Percentiles rank a stretch among this genome's conserved stretches.
These are phyloP conservation scores for Nipponia nippon DNA, from an alignment of 2,113 vertebrate genomes.

Conservation along the genomic window DNA sequence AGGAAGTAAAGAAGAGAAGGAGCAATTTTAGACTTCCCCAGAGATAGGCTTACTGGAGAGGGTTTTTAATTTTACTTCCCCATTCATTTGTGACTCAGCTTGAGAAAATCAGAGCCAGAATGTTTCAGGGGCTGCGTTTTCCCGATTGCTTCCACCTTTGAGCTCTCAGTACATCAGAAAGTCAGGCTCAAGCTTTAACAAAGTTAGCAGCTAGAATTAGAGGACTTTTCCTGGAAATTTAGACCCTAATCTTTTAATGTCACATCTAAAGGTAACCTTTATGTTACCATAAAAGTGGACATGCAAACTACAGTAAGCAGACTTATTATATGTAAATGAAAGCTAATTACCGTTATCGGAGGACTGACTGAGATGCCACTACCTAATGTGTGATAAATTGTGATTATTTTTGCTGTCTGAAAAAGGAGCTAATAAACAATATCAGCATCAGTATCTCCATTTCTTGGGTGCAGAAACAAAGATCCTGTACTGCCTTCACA, in stretches of 20 bases:
- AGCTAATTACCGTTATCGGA: not conserved
- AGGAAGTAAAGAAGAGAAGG: slow-evolving; percentile 34
- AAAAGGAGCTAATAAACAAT: not conserved
- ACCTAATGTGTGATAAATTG: not conserved
- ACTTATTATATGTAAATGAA: not conserved
- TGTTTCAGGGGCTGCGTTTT: not conserved
- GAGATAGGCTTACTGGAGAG: not conserved
- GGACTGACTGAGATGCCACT: not conserved
- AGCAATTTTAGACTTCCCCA: slow-evolving; percentile 3
- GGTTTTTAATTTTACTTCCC: not conserved
- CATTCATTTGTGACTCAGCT: not conserved
- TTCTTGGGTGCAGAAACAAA: not conserved
- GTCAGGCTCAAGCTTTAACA: not conserved
- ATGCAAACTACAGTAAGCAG: not conserved
- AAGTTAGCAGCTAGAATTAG: not conserved
- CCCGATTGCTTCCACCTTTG: not conserved
- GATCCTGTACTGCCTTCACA: not conserved
- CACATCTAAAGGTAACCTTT: not conserved
- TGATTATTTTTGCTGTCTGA: not conserved
- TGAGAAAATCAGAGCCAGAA: no score
- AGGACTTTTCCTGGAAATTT: not conserved
- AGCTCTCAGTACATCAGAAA: not conserved
- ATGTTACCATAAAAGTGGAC: not conserved
- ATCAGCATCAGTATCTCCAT: not conserved
- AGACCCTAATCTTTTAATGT: not conserved